Evolutionary conservation across 2,113 vertebrate species (phyloP), one percentile per base, ranked within the genome.

Genomic region (Zingel zingel): DNA sequence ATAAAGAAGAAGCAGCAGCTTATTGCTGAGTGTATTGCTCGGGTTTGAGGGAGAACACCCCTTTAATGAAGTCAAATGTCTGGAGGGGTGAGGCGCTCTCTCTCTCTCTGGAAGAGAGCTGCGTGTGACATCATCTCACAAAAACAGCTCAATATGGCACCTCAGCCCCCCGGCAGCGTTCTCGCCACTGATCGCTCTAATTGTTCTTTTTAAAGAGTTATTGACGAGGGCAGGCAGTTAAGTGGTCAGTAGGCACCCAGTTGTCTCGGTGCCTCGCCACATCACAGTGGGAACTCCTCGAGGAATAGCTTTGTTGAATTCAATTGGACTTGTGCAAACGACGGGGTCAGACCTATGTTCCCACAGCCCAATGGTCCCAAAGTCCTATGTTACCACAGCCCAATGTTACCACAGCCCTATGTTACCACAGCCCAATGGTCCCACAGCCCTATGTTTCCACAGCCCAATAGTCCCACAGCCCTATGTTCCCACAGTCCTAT

Each of bases 201-300:
- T 90, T 88, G 91, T 93, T 93, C 89, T 83, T 88, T 89, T 88
- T 88, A 92, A 93, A 91, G 90, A 90, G 88, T 84, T 93, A 93
- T 91, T 86, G 91, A 92, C 68, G 77, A 86, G 85, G 5, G 56
- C 70, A 74, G 80, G 80, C 89, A 73, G 87, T 85, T 85, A 90
- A 90, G 86, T 87, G 91, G 88, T 90, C 91, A 69, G 83, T 23
- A 77, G 82, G 74, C 47, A 63, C 70, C 79, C 83, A 68, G 82
- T 82, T 62, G 84, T 71, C 84, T 83, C 43, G 2, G 70, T 0
- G 50, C 30, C 66, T 79, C 50, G 5, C 45, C 47, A 5, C 25
- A 62, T 80, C 56, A 12, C 47, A 48, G 79, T 18, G 13, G 58
- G 23, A 36, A 70, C 71, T 84, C 90, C 69, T 50, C 0, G 4